Conservation (phyloP, 1,140 invertebrate species). For the Eubasilissa regina region DNA sequence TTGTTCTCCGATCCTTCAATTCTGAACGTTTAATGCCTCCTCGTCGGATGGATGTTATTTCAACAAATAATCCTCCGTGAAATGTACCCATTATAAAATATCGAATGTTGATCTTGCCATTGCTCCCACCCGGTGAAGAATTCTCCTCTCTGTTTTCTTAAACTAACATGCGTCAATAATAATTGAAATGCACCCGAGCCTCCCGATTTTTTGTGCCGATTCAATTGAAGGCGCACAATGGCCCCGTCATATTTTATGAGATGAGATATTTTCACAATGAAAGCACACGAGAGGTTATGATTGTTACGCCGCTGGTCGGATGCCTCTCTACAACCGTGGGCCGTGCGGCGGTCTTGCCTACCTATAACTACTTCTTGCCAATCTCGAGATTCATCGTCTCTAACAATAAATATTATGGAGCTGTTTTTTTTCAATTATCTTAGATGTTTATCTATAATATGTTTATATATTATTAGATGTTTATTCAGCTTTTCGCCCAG, state of each 20-base stretch:
- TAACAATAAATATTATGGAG: too few species aligned
- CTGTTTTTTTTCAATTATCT: too few species aligned
- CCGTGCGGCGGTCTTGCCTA: neutral
- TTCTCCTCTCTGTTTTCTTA: constrained; percentile 28
- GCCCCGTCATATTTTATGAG: constrained; percentile 46
- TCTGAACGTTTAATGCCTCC: constrained; percentile 11
- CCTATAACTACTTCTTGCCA: too few species aligned
- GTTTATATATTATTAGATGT: too few species aligned
- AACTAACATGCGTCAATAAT: constrained; percentile 37
- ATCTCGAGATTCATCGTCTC: too few species aligned
- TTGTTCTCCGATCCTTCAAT: constrained; percentile 30
- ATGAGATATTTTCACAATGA: constrained; percentile 15
- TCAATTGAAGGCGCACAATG: constrained; percentile 42
- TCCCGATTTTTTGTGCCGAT: constrained; percentile 40
- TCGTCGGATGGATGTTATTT: constrained; percentile 39
- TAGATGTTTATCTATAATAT: too few species aligned
- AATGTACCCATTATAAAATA: constrained; percentile 41
- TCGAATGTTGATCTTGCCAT: constrained; percentile 39
- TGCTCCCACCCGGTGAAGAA: constrained; percentile 2
- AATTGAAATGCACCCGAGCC: constrained; percentile 47
- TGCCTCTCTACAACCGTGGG: constrained; percentile 37
- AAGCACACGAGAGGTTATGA: constrained; percentile 27
- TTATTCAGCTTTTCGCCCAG: too few species aligned
- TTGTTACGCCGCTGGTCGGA: constrained; percentile 15
- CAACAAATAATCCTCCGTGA: constrained; percentile 45